Evolutionary conservation across 30 jellyfish, hydroid and myxozoan species (phyloP).

Genomic region (Pelagia noctiluca): DNA sequence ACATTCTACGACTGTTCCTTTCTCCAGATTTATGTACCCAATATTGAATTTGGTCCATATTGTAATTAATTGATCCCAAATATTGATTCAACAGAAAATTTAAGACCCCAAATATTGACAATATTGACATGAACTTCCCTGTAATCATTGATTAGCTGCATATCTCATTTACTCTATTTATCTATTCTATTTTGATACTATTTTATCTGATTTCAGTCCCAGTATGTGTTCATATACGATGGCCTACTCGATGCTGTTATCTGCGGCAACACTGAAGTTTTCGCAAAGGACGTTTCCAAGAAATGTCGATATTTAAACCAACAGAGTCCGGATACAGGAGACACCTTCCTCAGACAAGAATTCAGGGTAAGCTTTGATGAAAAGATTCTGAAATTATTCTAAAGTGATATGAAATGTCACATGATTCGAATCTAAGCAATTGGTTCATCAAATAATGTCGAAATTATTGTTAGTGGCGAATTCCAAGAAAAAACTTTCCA

Average conservation of each 20-base stretch:
- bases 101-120: no score
- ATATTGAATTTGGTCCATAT: no score
- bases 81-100: no score
- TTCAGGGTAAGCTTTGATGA: conserved; percentile 68
- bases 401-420: not conserved
- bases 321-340: conserved; percentile 87
- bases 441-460: no score
- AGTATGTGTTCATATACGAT: conserved; percentile 89
- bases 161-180: not conserved
- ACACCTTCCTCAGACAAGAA: conserved; percentile 84
- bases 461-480: no score
- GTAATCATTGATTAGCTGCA: no score
- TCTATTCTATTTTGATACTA: not conserved
- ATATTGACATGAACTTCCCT: no score
- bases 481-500: no score
- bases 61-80: no score
- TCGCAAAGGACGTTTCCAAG: conserved; percentile 84
- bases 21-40: no score
- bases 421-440: no score
- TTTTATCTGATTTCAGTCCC: conserved; percentile 58
- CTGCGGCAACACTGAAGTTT: conserved; percentile 95
- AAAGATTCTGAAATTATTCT: not conserved
- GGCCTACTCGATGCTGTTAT: conserved; percentile 92
- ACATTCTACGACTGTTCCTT: no score
- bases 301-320: conserved; percentile 78